Base-by-base conservation (phyloP, 92 coral and sea anemone species). In the Pocillopora grandis region DNA sequence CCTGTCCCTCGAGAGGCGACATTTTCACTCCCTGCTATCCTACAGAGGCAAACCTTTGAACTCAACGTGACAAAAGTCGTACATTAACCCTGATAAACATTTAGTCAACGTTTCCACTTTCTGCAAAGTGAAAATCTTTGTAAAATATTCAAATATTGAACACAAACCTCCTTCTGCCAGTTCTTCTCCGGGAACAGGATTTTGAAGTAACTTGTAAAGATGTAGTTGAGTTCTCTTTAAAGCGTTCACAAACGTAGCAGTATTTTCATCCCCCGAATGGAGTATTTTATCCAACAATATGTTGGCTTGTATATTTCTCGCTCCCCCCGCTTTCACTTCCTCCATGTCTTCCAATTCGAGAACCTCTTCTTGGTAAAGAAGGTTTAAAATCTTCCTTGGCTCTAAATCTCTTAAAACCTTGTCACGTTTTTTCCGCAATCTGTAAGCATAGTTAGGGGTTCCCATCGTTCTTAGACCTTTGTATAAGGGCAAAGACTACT, bases 341-440 rank as follows among this genome's bases (percentile, higher is more conserved):
- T 91, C 99, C 90, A 89, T 86, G 52, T 91, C 94, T 31, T 96
- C 99, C 16, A 20, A n/a, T 63, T 96, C 97, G 52, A 96, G 68
- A 20, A 94, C 87, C 9, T 87, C 98, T 27, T 92, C 98, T 75
- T 96, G 99, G 42, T 85, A 92, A 19, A 96, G 85, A 64, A 81
- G 89, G 15, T 90, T 88, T 59, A 95, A 77, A 37, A 92, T 65
- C 77, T 91, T 92, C 15, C 64, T 60, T 1, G 99, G 95, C 61
- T 96, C 99, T 33, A 96, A 55, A 81, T 96, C 99, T 73, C 71
- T 68, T 1, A 87, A 33, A 66, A 96, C 78, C 3, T 85, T 62
- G 5, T 35, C 86, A 76, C 84, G 85, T 80, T 90, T 90, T 83
- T 68, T 88, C 69, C 9, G 55, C 18, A 96, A 83, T 31, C 98